Base-by-base conservation (phyloP, 2,888 invertebrate species). In the Drosophila parthenogenetica region DNA sequence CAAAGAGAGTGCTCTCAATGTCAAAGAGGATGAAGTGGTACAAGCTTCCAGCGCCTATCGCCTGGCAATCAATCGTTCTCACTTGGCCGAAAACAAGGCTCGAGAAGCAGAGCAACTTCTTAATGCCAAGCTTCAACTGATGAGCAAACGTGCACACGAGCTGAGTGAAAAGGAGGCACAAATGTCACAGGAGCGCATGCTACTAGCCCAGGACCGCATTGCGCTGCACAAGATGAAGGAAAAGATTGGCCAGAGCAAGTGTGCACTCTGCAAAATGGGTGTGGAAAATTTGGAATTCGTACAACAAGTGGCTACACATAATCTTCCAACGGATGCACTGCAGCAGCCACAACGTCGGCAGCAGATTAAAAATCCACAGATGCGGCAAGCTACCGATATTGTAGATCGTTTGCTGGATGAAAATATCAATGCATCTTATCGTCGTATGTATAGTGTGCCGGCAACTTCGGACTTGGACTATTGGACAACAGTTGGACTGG, bases 211-310 rank as follows among this genome's bases (percentile, higher is more conserved):
- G 60, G 92, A 92, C 66, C 92, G 92, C 22, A 84, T 92, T 3
- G 80, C 89, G 3, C 17, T 92, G 35, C 90, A 92, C 29, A 89
- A 89, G 48, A 39, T 90, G 0, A 90, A 90, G 60, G 69, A 81
- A 16, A 87, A 88, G 58, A 67, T 92, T 8, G 42, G 66, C 1
- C 87, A 88, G 11, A 87, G 90, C 48, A 90, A 90, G 50, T 92
- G 92, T 40, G 87, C 91, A n/a, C 81, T 92, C 1, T 92, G 92
- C 64, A 89, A 89, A 60, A 90, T 92, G 70, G 90, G 90, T 2
- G 90, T 91, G 16, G 85, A 80, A 19, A 90, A 81, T 59, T 72
- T 69, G 1, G 90, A 92, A 22, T 71, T 92, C 1, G 73, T 83
- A 0, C 75, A 89, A 8, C 74, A 86, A 2, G 61, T 73, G 17